phyloP scores from a whole-genome alignment of 1,140 invertebrate genomes.

The Drosophila lini region DNA sequence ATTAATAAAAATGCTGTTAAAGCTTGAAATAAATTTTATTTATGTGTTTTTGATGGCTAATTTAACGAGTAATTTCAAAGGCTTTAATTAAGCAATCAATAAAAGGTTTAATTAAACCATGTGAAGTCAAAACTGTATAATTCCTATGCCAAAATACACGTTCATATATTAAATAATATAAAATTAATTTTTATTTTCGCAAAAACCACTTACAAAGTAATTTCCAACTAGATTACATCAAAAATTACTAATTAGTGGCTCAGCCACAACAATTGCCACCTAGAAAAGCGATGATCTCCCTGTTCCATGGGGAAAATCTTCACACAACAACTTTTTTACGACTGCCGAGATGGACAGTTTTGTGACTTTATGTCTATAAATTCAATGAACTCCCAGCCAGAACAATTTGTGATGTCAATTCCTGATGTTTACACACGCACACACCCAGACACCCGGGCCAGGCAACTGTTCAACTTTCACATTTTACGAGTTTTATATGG shows the following conservation, averaged over 20 bases:
- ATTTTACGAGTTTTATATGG: constrained; percentile 82
- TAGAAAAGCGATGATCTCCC: background rate
- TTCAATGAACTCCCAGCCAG: constrained; percentile 43
- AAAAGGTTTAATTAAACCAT: background rate
- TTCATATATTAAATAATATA: background rate
- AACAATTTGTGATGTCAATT: constrained; percentile 53
- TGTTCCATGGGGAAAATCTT: constrained; percentile 7
- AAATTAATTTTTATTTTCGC: background rate
- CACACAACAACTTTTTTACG: constrained; percentile 33
- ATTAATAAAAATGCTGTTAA: background rate
- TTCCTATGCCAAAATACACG: background rate
- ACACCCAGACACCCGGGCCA: constrained; percentile 15
- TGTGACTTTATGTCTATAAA: constrained; percentile 46
- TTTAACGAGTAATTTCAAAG: background rate
- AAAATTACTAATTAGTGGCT: background rate
- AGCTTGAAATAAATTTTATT: background rate
- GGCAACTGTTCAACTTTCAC: constrained; percentile 59
- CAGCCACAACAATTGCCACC: constrained; percentile 3
- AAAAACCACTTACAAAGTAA: background rate
- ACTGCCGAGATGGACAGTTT: constrained; percentile 37
- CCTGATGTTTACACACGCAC: constrained; percentile 56
- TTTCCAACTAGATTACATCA: background rate
- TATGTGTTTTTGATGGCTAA: background rate
- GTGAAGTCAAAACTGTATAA: background rate
- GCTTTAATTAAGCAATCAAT: too few relatives aligned